Conservation (phyloP, 2,888 invertebrate genomes). For the Nezara viridula region DNA sequence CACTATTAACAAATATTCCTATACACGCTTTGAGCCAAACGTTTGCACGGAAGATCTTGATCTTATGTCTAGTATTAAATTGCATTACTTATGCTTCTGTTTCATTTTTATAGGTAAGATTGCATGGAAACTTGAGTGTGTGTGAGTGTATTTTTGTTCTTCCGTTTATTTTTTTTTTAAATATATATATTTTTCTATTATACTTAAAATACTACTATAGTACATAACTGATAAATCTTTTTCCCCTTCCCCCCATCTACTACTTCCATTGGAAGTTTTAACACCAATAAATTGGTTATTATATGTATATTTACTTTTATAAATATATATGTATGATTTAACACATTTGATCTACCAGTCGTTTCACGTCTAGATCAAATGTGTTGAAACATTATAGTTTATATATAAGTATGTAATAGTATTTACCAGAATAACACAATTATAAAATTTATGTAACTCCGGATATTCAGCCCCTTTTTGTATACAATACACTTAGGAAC, state of each 20-base stretch:
- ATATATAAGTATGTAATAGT: constrained; percentile 49
- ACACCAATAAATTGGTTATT: constrained; percentile 62
- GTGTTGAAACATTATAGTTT: constrained; percentile 55
- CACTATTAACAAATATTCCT: constrained; percentile 61
- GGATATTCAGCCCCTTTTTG: constrained; percentile 53
- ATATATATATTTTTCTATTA: constrained; percentile 54
- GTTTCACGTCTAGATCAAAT: constrained; percentile 40
- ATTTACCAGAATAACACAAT: constrained; percentile 51
- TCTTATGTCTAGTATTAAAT: constrained; percentile 62
- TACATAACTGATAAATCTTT: constrained; percentile 62
- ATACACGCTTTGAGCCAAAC: constrained; percentile 64
- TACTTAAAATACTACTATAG: constrained; percentile 62
- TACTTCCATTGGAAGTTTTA: constrained; percentile 61
- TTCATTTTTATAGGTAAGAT: constrained; percentile 60
- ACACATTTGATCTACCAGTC: constrained; percentile 58
- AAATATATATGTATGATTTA: constrained; percentile 60
- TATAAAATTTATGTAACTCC: constrained; percentile 48
- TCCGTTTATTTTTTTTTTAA: constrained; percentile 58
- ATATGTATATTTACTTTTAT: constrained; percentile 60
- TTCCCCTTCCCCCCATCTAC: constrained; percentile 59
- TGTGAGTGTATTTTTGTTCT: constrained; percentile 56
- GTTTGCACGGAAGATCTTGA: constrained; percentile 63
- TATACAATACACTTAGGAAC: constrained; percentile 53
- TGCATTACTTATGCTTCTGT: constrained; percentile 59
- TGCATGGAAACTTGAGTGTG: constrained; percentile 59